Base-by-base conservation (phyloP, 2,113 vertebrate genomes). In the Poeciliopsis occidentalis region DNA sequence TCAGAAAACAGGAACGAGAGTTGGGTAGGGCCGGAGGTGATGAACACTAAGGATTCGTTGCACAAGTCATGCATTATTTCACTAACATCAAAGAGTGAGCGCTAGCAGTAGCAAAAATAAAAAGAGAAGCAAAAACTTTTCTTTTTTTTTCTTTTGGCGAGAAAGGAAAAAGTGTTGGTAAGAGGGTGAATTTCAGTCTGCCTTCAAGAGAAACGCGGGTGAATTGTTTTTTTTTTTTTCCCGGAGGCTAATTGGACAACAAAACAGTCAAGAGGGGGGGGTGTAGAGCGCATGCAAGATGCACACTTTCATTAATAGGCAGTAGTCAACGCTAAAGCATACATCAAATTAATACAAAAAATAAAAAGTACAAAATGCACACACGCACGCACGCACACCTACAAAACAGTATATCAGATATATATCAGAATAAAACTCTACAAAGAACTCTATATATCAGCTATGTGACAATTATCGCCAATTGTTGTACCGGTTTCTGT, bases 361-460 rank as follows among this genome's bases (percentile, higher is more conserved):
- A 86, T 86, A 90, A 92, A 92, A 93, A 92, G 90, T 93, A 92
- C 92, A 94, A 94, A 94, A 94, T 88, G 89, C 92, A 92, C 88
- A 71, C 83, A 80, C 89, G 73, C 93, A 77, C 91, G 69, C 91
- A 91, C 89, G 93, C 91, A 91, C 91, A 93, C 93, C 93, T 95
- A 95, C 94, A 95, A 94, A 91, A 92, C 93, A 88, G 87, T 91
- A 90, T 91, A 93, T 94, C 19, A 54, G 47, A 92, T 90, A 92
- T 90, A 93, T 94, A 91, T 94, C 91, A 93, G 93, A 95, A 94
- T 94, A 94, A 94, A 94, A 94, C 85, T 95, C 94, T 95, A 94
- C 94, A 94, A 94, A 94, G 91, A 93, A 91, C 92, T 87, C 93
- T 92, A 88, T 90, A 90, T 89, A 91, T 91, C 84, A 90, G 83